Evolutionary conservation across 2,888 invertebrate species (phyloP).

Genomic region (Phortica magna): DNA sequence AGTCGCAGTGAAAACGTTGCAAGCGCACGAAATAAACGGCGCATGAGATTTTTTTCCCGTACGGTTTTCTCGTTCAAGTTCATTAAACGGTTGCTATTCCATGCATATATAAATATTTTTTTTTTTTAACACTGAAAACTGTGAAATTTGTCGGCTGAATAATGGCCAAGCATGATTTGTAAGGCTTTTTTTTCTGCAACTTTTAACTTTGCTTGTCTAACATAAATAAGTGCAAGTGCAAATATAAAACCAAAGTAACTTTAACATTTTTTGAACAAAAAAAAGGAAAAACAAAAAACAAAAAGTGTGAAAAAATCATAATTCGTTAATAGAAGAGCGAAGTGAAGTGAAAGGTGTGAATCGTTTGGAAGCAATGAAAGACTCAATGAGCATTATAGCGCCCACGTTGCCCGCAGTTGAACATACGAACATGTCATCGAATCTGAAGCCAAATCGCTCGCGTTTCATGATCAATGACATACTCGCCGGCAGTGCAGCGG

Average conservation of each 20-base stretch:
- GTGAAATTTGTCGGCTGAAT: background rate
- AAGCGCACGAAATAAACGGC: slow-evolving; percentile 46
- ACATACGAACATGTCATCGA: slow-evolving; percentile 62
- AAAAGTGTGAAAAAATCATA: background rate
- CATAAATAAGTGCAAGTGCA: background rate
- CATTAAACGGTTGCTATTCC: background rate
- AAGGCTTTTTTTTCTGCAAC: background rate
- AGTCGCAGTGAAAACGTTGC: slow-evolving; percentile 67
- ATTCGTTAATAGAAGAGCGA: background rate
- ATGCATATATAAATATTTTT: background rate
- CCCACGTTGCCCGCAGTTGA: slow-evolving; percentile 63
- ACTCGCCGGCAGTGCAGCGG: slow-evolving; percentile 72
- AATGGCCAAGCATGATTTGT: background rate
- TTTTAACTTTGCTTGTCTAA: background rate
- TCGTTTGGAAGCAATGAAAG: slow-evolving; percentile 69
- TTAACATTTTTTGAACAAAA: background rate
- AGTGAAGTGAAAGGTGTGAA: slow-evolving; percentile 4
- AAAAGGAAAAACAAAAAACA: slow-evolving; percentile 13
- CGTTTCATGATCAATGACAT: slow-evolving; percentile 76
- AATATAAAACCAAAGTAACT: background rate
- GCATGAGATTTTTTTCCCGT: background rate
- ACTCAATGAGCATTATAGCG: slow-evolving; percentile 75
- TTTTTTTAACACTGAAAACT: background rate
- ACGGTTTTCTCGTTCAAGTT: background rate
- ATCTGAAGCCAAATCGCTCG: slow-evolving; percentile 74